Conservation (phyloP, 1,140 invertebrate species). For the Bombyx mandarina region DNA sequence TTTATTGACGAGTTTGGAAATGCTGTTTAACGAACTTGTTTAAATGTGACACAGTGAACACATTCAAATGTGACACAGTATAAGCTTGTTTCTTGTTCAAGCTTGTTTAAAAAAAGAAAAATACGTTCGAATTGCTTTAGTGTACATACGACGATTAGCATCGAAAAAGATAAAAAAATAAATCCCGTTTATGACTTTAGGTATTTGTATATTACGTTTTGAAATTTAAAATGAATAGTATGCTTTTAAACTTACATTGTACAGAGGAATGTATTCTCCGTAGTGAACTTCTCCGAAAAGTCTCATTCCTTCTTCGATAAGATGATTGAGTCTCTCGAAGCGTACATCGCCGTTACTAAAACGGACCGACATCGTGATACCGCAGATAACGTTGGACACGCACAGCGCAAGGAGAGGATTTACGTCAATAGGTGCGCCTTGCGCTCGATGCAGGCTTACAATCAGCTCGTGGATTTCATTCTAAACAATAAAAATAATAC, state of each 20-base stretch:
- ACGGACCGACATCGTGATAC: conserved; percentile 89
- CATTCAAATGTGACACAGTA: no score
- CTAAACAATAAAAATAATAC: conserved; percentile 59
- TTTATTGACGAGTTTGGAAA: no score
- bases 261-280: conserved; percentile 73
- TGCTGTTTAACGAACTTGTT: no score
- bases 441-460: conserved; percentile 71
- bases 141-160: no score
- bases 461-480: conserved; percentile 84
- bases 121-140: no score
- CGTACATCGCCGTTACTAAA: conserved; percentile 83
- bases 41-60: no score
- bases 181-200: neutral
- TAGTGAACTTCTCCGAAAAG: conserved; percentile 87
- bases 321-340: conserved; percentile 83
- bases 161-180: neutral
- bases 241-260: conserved; percentile 55
- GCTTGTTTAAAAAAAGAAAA: no score
- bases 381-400: conserved; percentile 93
- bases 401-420: conserved; percentile 82
- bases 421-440: conserved; percentile 77
- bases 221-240: neutral
- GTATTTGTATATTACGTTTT: neutral
- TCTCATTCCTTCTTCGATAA: conserved; percentile 91
- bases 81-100: no score